Evolutionary conservation across 2,888 invertebrate genomes (phyloP).

Genomic region (Fabriciana adippe): DNA sequence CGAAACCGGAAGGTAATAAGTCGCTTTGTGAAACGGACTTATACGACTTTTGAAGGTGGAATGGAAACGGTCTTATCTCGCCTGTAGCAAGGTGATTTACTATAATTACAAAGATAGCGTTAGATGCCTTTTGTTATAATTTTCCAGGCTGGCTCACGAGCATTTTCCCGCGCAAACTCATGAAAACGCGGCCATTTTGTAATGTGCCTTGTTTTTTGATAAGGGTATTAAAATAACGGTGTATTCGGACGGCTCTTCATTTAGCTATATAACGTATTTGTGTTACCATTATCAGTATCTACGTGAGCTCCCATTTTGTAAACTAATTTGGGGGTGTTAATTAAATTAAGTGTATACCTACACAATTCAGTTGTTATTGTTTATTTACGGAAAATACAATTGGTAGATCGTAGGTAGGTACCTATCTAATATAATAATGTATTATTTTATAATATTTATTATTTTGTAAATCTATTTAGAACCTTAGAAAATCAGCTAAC

Average conservation of each 20-base stretch:
- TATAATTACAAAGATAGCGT: slow-evolving; percentile 83
- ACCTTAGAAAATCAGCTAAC: too few relatives aligned
- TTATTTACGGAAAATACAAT: background rate
- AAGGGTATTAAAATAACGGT: slow-evolving; percentile 80
- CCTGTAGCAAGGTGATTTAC: slow-evolving; percentile 82
- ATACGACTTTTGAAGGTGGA: slow-evolving; percentile 64
- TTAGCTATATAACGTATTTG: slow-evolving; percentile 60
- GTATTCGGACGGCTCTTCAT: slow-evolving; percentile 72
- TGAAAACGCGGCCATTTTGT: slow-evolving; percentile 81
- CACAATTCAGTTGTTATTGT: slow-evolving; percentile 2
- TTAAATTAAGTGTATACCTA: slow-evolving; percentile 56
- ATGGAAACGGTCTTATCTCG: slow-evolving; percentile 75
- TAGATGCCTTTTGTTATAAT: slow-evolving; percentile 82
- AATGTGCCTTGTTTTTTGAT: slow-evolving; percentile 82
- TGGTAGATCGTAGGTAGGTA: background rate
- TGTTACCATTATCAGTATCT: slow-evolving; percentile 66
- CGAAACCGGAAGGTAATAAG: slow-evolving; percentile 63
- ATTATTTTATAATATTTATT: background rate
- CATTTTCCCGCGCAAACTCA: slow-evolving; percentile 79
- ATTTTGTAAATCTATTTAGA: too few relatives aligned
- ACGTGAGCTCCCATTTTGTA: slow-evolving; percentile 76
- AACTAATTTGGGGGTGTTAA: slow-evolving; percentile 73
- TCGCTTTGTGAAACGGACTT: slow-evolving; percentile 51
- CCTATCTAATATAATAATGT: background rate
- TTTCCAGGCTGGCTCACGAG: slow-evolving; percentile 78